Evolutionary conservation across 53 echinoderm and acorn worm species (phyloP).

Genomic region (Holothuria leucospilota): DNA sequence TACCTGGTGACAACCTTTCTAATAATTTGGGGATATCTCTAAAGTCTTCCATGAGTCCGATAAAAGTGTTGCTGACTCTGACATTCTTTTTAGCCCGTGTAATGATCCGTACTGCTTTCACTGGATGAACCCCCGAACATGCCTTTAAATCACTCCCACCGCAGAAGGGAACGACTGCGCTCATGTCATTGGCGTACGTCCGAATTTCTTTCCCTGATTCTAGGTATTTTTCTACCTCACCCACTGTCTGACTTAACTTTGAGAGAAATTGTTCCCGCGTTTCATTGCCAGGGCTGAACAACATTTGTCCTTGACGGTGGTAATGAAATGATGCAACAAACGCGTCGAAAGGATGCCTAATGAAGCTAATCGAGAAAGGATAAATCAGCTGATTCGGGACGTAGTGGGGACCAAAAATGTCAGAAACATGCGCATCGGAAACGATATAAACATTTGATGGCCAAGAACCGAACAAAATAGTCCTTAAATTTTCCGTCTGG

Average conservation of each 20-base stretch:
- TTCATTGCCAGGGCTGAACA: background rate
- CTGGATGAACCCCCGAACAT: slow-evolving; percentile 20
- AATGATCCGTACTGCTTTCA: background rate
- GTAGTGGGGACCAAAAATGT: background rate
- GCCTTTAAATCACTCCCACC: background rate
- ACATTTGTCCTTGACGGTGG: background rate
- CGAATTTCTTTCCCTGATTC: background rate
- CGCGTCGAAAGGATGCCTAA: background rate
- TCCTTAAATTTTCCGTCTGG: background rate
- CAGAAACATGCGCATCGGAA: slow-evolving; percentile 2
- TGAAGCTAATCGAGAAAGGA: background rate
- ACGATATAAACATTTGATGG: background rate
- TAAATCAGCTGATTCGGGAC: background rate
- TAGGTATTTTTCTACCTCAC: background rate
- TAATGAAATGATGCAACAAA: slow-evolving; percentile 19
- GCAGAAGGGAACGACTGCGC: slow-evolving; percentile 17
- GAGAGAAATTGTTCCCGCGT: background rate
- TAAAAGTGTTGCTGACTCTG: background rate
- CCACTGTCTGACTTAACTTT: background rate
- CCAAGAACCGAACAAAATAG: background rate
- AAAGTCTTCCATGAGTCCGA: slow-evolving; percentile 7
- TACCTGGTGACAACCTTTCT: background rate
- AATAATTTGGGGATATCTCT: background rate
- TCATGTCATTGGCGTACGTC: slow-evolving; percentile 12
- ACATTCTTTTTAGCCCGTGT: background rate